phyloP scores from a whole-genome alignment of 2,888 invertebrate species.

The Watsonalla binaria region DNA sequence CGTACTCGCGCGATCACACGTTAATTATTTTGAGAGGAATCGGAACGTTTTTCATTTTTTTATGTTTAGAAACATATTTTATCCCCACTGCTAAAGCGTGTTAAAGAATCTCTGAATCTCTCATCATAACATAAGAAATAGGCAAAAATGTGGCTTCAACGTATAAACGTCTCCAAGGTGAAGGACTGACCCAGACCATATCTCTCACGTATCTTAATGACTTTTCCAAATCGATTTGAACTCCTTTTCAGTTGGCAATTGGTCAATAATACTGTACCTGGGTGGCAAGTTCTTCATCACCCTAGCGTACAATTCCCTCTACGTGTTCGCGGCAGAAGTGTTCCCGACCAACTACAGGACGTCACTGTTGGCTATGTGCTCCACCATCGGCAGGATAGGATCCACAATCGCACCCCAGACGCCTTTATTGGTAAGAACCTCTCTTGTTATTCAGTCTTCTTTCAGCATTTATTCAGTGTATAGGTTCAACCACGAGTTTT shows the following conservation, averaged over 20 bases:
- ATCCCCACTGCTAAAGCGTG: too few relatives aligned
- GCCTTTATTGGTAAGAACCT: conserved; percentile 78
- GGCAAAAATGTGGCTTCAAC: too few relatives aligned
- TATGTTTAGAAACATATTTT: too few relatives aligned
- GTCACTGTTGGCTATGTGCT: conserved; percentile 81
- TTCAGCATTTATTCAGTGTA: not conserved
- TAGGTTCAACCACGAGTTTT: too few relatives aligned
- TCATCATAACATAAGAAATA: too few relatives aligned
- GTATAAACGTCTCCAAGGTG: too few relatives aligned
- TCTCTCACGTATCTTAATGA: not conserved
- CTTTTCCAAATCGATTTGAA: not conserved
- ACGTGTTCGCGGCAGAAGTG: conserved; percentile 83
- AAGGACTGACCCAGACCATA: not conserved
- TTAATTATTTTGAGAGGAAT: too few relatives aligned
- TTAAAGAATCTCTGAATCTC: too few relatives aligned
- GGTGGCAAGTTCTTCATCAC: conserved; percentile 84
- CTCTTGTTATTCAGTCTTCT: too few relatives aligned
- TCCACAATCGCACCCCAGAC: conserved; percentile 83
- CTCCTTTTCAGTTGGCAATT: conserved; percentile 63
- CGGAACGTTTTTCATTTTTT: too few relatives aligned
- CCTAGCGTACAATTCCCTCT: conserved; percentile 81
- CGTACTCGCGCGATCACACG: too few relatives aligned
- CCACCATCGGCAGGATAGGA: conserved; percentile 83
- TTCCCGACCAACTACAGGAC: conserved; percentile 84
- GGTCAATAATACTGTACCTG: conserved; percentile 77